Conservation (phyloP, 2,797 vertebrate genomes). For the Synanceia verrucosa region DNA sequence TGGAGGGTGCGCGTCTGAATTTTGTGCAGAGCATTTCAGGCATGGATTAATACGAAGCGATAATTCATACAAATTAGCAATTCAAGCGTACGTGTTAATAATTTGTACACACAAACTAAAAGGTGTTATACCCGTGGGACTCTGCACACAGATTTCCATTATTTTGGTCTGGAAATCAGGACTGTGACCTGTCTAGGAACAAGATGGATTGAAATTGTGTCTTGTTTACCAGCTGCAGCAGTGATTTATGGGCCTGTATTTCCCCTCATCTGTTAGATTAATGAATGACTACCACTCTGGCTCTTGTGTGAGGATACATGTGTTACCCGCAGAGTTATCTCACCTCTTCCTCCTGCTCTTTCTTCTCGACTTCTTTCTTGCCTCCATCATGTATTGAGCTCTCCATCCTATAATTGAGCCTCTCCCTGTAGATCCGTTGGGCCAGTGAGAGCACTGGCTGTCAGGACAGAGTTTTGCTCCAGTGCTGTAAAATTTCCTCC, state of each 20-base stretch:
- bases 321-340: slow-evolving; percentile 33
- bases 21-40: slow-evolving; percentile 7
- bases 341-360: background rate
- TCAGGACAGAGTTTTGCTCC: slow-evolving; percentile 64
- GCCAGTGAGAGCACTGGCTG: slow-evolving; percentile 64
- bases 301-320: slow-evolving; percentile 54
- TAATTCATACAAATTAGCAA: slow-evolving; percentile 21
- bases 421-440: slow-evolving; percentile 54
- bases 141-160: slow-evolving; percentile 9
- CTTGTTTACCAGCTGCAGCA: slow-evolving; percentile 47
- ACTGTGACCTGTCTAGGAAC: slow-evolving; percentile 17
- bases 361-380: slow-evolving; percentile 22
- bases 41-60: slow-evolving; percentile 9
- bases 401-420: slow-evolving; percentile 67
- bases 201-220: slow-evolving; percentile 16
- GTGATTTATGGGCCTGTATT: slow-evolving; percentile 57
- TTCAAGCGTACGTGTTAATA: slow-evolving; percentile 13
- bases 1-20: slow-evolving; percentile 3
- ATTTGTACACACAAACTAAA: slow-evolving; percentile 13
- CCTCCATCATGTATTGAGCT: slow-evolving; percentile 54
- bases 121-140: slow-evolving; percentile 3
- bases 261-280: slow-evolving; percentile 50
- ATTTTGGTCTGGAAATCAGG: slow-evolving; percentile 13
- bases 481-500: slow-evolving; percentile 59
- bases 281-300: slow-evolving; percentile 40